Evolutionary conservation across 2,113 vertebrate species (phyloP), one percentile per base, ranked within the genome.

Genomic region (Dasyornis broadbenti): DNA sequence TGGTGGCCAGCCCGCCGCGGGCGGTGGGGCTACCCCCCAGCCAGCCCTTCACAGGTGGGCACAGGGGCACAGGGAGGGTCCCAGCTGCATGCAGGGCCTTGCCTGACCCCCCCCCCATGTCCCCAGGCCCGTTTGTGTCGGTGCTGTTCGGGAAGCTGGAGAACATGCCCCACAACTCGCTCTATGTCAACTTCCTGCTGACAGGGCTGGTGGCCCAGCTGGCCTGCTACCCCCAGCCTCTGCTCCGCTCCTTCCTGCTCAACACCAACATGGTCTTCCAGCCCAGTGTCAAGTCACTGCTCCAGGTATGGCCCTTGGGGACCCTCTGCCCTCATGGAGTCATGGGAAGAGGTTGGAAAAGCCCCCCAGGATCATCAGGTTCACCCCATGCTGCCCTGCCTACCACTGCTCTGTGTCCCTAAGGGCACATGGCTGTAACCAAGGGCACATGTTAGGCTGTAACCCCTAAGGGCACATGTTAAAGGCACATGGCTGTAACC

Each of bases 191-290:
- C 98, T 98, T 99, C 97, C 98, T 99, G 97, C 98, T 99, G 95
- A 99, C 99, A 1, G 99, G 99, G 96, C 98, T 99, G 89, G 97
- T 99, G 96, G 98, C 99, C 79, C 99, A 99, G 98, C 98, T 99
- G 95, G 99, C 99, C 94, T 99, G 98, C 95, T 98, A 99, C 96
- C 99, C 99, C 23, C 99, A 99, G 97, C 99, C 99, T 45, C 98
- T 99, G 92, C 98, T 99, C 40, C 98, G 99, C 94, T 99, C 99
- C 97, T 99, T 99, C 97, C 99, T 99, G 90, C 99, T 99, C 95
- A 99, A 99, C 98, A 99, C 99, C 98, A 99, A 99, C 98, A 99
- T 99, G 99, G 99, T 99, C 97, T 99, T 99, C 98, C 99, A 99
- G 98, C 99, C 99, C 93, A 99, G 99, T 21, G 98, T 99, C 97